A percentile compares a stretch with the other conserved stretches of the same genome.
phyloP scores from a whole-genome alignment of 2,113 vertebrate species.

The Takifugu flavidus region DNA sequence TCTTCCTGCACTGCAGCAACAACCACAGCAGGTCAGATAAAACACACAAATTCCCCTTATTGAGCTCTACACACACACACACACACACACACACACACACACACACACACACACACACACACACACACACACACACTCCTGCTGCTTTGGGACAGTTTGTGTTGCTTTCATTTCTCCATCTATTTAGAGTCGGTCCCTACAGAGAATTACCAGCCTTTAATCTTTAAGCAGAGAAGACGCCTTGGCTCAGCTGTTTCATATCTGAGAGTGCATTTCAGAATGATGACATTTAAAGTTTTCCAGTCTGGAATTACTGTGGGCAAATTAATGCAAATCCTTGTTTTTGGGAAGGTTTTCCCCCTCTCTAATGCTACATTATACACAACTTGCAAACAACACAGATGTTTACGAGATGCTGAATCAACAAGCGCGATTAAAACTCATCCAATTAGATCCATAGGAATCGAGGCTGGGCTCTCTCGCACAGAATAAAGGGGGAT shows the following conservation, averaged over 20 bases:
- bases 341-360: slow-evolving; percentile 7
- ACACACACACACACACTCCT: slow-evolving; percentile 20
- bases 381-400: slow-evolving; percentile 13
- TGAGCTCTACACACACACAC: slow-evolving; percentile 22
- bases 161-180: slow-evolving; percentile 23
- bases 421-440: slow-evolving; percentile 32
- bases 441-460: slow-evolving; percentile 22
- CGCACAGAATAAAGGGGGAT: slow-evolving; percentile 1
- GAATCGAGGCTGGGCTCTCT: slow-evolving; percentile 5
- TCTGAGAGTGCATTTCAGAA: slow-evolving; percentile 24
- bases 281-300: slow-evolving; percentile 51
- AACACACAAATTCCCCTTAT: slow-evolving; percentile 35
- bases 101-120: background rate
- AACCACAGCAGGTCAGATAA: slow-evolving; percentile 42
- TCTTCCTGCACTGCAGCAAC: slow-evolving; percentile 16
- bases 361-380: slow-evolving; percentile 1
- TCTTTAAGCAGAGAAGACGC: slow-evolving; percentile 28
- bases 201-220: slow-evolving; percentile 37
- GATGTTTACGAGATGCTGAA: slow-evolving; percentile 20
- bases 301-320: slow-evolving; percentile 9
- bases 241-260: slow-evolving; percentile 44
- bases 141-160: slow-evolving; percentile 31
- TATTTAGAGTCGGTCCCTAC: slow-evolving; percentile 25
- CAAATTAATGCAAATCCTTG: slow-evolving; percentile 37
- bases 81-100: slow-evolving; percentile 8